phyloP scores from a whole-genome alignment of 2,888 invertebrate species.

The Lymantria monacha region DNA sequence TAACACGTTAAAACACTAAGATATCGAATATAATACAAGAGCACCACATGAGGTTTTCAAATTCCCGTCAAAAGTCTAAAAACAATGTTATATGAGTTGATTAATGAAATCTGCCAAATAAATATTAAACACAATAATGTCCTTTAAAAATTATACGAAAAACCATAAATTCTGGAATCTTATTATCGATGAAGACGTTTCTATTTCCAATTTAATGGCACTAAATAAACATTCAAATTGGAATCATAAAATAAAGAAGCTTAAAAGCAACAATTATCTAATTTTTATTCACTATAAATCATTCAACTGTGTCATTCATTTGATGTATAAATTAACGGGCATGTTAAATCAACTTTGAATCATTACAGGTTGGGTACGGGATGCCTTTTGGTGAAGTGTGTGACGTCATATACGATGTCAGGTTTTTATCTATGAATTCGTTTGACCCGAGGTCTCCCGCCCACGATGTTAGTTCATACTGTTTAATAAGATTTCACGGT shows the following conservation, averaged over 20 bases:
- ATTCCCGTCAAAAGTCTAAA: too few relatives aligned
- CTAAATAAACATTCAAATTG: conserved; percentile 7
- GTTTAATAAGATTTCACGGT: conserved; percentile 37
- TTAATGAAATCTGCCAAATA: too few relatives aligned
- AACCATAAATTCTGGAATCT: background rate
- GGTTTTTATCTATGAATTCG: conserved; percentile 70
- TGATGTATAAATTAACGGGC: conserved; percentile 62
- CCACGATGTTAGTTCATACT: conserved; percentile 53
- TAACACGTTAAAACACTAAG: too few relatives aligned
- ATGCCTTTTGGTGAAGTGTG: conserved; percentile 16
- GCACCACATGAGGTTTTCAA: too few relatives aligned
- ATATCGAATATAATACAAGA: too few relatives aligned
- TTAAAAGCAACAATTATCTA: conserved; percentile 41
- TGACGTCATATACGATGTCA: conserved; percentile 55
- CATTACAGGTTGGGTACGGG: conserved; percentile 36
- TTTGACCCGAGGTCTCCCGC: conserved; percentile 74
- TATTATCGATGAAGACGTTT: conserved; percentile 5
- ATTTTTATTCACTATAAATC: conserved; percentile 49
- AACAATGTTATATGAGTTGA: too few relatives aligned
- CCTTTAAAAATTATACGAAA: too few relatives aligned
- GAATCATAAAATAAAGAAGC: conserved; percentile 33
- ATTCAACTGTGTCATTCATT: conserved; percentile 49
- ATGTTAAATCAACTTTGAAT: conserved; percentile 67
- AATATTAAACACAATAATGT: too few relatives aligned
- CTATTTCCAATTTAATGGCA: conserved; percentile 4